Evolutionary conservation across 2,113 vertebrate genomes (phyloP).

Genomic region (Elanus axillaris): DNA sequence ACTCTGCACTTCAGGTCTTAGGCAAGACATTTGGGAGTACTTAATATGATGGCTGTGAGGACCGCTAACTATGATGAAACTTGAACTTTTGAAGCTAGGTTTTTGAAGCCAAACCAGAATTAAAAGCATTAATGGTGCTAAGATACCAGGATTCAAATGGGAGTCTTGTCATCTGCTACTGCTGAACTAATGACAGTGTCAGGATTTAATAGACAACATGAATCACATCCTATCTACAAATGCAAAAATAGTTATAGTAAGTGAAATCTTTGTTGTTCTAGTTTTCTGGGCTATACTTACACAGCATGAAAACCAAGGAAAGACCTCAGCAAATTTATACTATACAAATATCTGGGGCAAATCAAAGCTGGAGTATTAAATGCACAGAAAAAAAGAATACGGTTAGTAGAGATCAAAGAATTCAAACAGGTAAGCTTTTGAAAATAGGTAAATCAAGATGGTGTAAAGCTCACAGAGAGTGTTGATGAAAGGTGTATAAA

Average conservation of each 20-base stretch:
- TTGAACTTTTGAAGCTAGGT: background rate
- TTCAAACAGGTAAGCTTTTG: background rate
- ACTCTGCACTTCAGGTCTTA: background rate
- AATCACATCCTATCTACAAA: background rate
- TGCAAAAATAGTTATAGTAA: background rate
- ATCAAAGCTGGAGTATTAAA: background rate
- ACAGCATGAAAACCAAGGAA: background rate
- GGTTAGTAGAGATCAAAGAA: background rate
- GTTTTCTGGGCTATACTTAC: background rate
- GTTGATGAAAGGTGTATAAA: conserved; percentile 95
- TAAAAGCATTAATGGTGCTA: background rate
- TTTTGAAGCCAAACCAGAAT: background rate
- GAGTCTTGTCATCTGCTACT: background rate
- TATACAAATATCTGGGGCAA: background rate
- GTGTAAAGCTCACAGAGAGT: conserved; percentile 80
- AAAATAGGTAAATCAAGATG: background rate
- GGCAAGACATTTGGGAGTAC: background rate
- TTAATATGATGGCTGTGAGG: background rate
- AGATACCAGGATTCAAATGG: background rate
- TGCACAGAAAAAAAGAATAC: background rate
- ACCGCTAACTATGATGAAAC: background rate
- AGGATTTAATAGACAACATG: background rate
- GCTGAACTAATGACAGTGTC: background rate
- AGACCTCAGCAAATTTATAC: background rate
- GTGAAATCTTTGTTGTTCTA: background rate